A percentile compares a stretch with the other conserved stretches of the same genome.
Conservation (phyloP, 2,797 vertebrate genomes). For the Sebastes goodei region DNA sequence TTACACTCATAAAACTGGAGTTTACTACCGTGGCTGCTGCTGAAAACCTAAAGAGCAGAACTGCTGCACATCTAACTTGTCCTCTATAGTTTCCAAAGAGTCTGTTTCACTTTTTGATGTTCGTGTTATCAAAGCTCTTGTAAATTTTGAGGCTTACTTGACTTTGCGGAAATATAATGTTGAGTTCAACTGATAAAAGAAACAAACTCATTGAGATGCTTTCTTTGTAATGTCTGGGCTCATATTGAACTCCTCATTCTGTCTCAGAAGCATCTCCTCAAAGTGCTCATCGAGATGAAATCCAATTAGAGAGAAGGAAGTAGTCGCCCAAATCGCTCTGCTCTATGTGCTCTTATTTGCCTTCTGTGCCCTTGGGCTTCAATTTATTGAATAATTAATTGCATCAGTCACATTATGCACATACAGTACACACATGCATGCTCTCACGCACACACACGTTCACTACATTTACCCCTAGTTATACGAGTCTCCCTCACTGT, state of each 20-base stretch:
- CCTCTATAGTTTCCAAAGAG: neutral
- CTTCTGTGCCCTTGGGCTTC: constrained; percentile 35
- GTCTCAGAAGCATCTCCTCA: constrained; percentile 18
- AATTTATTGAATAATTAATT: constrained; percentile 71
- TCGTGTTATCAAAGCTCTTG: neutral
- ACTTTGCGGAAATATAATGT: neutral
- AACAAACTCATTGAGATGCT: neutral
- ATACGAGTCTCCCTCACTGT: neutral
- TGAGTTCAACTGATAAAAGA: neutral
- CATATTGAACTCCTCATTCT: constrained; percentile 1
- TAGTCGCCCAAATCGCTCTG: constrained; percentile 9
- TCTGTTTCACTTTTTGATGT: neutral
- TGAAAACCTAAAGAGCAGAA: neutral
- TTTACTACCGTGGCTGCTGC: neutral
- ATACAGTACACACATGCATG: neutral
- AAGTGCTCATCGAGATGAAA: constrained; percentile 37
- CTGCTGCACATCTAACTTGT: neutral
- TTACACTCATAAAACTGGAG: neutral
- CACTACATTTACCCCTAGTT: neutral
- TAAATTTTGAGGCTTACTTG: neutral
- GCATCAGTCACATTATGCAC: constrained; percentile 14
- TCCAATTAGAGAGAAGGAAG: constrained; percentile 42
- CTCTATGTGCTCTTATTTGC: constrained; percentile 34
- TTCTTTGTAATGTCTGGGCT: neutral
- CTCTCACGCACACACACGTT: neutral